These are phyloP conservation scores for Nephrotoma flavescens DNA, from an alignment of 2,888 invertebrate species.

Conservation along the genomic window DNA sequence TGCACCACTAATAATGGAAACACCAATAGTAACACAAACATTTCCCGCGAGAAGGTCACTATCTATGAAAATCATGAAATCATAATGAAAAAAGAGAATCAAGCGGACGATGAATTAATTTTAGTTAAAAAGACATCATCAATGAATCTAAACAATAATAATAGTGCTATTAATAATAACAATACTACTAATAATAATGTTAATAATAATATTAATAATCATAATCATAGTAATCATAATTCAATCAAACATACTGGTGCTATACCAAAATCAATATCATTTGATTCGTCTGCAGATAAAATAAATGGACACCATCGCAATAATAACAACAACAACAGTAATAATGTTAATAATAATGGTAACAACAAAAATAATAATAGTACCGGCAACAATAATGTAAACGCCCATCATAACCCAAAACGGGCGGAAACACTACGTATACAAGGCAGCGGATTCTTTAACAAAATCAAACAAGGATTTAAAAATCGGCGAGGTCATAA, in stretches of 20 bases:
- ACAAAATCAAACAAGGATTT: slow-evolving; percentile 54
- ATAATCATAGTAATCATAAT: slow-evolving; percentile 2
- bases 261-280: slow-evolving; percentile 83
- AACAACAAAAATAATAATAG: background rate
- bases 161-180: slow-evolving; percentile 8
- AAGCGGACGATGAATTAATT: slow-evolving; percentile 2
- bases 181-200: slow-evolving; percentile 10
- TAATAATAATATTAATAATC: slow-evolving; percentile 4
- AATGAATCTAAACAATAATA: background rate
- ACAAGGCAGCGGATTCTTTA: slow-evolving; percentile 50
- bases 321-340: slow-evolving; percentile 16
- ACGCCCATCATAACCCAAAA: background rate
- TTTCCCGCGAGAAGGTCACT: slow-evolving; percentile 2
- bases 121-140: slow-evolving; percentile 1
- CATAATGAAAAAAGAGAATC: background rate
- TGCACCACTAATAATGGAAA: slow-evolving; percentile 5
- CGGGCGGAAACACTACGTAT: slow-evolving; percentile 3
- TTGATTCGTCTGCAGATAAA: slow-evolving; percentile 77
- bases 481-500: slow-evolving; percentile 44
- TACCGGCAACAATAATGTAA: background rate
- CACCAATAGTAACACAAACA: slow-evolving; percentile 11
- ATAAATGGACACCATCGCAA: slow-evolving; percentile 38
- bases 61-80: background rate
- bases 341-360: background rate
- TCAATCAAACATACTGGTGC: slow-evolving; percentile 44